These are phyloP conservation scores for Danionella cerebrum DNA, from an alignment of 2,113 vertebrate genomes.

Conservation along the genomic window DNA sequence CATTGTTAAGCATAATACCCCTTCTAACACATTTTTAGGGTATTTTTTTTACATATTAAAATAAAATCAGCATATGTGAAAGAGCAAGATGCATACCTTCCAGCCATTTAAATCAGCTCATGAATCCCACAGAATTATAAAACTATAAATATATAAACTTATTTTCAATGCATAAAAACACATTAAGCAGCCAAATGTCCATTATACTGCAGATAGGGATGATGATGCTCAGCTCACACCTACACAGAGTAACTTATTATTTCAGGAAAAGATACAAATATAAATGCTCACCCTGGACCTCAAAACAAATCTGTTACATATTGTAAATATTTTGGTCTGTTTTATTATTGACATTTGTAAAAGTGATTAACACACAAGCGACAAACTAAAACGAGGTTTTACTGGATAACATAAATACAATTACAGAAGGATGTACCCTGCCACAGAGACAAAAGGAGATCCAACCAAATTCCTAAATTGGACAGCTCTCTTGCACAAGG, in stretches of 20 bases:
- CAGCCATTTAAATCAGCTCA: background rate
- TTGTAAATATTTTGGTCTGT: too few relatives aligned
- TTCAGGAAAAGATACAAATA: background rate
- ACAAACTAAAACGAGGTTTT: background rate
- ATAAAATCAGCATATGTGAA: background rate
- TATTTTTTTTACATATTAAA: too few relatives aligned
- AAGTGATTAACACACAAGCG: too few relatives aligned
- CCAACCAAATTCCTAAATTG: slow-evolving; percentile 82
- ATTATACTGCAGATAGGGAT: background rate
- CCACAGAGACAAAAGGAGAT: slow-evolving; percentile 47
- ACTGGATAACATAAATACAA: background rate
- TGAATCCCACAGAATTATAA: background rate
- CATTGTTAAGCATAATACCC: too few relatives aligned
- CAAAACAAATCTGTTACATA: background rate
- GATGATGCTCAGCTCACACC: background rate
- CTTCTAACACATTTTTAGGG: too few relatives aligned
- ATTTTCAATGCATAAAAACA: background rate
- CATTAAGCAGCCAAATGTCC: background rate
- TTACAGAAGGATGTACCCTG: slow-evolving; percentile 11
- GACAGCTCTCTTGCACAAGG: slow-evolving; percentile 80
- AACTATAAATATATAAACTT: background rate
- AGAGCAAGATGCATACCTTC: too few relatives aligned
- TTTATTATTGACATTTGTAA: too few relatives aligned
- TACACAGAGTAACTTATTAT: background rate
- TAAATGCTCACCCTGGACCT: background rate